These are phyloP conservation scores for Coenonympha glycerion DNA, from an alignment of 2,888 invertebrate genomes.

Conservation along the genomic window DNA sequence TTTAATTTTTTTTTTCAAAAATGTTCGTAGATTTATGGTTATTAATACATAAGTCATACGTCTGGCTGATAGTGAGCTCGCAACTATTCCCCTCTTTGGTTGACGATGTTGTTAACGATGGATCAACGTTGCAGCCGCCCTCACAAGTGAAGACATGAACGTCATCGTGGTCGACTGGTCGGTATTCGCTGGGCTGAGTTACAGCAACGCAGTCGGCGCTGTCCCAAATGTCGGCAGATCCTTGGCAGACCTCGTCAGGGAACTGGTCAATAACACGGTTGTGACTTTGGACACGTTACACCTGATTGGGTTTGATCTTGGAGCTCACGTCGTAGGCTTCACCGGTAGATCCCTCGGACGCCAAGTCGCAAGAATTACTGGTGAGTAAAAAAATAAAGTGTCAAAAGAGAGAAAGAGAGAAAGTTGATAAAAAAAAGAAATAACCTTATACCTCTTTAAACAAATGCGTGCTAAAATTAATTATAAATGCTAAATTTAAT, in stretches of 20 bases:
- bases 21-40: no score
- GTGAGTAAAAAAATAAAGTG: conserved; percentile 38
- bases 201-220: conserved; percentile 35
- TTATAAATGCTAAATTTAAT: no score
- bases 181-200: conserved; percentile 35
- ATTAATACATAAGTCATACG: no score
- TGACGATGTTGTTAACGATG: no score
- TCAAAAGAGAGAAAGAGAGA: no score
- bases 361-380: conserved; percentile 48
- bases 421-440: no score
- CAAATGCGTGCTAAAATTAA: no score
- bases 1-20: no score
- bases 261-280: conserved; percentile 22
- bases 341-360: conserved; percentile 37
- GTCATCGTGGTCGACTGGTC: conserved; percentile 54
- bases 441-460: no score
- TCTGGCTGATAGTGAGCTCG: no score
- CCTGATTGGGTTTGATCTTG: conserved; percentile 50
- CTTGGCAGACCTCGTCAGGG: conserved; percentile 34
- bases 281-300: conserved; percentile 34
- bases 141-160: conserved; percentile 34
- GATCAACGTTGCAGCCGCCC: conserved; percentile 32
- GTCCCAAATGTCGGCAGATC: conserved; percentile 38
- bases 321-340: conserved; percentile 50
- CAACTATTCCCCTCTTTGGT: no score